Base-by-base conservation (phyloP, 2,113 vertebrate genomes). In the Bubo blakistoni region DNA sequence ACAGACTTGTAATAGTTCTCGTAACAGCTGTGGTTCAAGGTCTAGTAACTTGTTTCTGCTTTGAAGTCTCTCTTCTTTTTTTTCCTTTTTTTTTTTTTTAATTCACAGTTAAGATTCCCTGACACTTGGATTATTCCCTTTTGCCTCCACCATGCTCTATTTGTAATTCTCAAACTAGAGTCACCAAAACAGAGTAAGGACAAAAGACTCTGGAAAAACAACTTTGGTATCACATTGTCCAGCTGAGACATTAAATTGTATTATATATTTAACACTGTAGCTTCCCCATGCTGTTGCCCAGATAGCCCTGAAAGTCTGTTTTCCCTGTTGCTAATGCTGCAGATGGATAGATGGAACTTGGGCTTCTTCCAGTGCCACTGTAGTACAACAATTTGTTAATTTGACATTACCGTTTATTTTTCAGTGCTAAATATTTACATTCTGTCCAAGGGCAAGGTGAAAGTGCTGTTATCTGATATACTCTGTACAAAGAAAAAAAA, bases 351-450 rank as follows among this genome's bases (percentile, higher is more conserved):
- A 72, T 95, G 40, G 92, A 91, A 91, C 92, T 95, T 96, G 92
- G 91, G 87, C 88, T 96, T 89, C 92, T 97, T 97, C 94, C 97
- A 97, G 91, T 95, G 91, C 91, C 94, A 92, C 65, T 62, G 3
- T 24, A 91, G 83, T 92, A 95, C 92, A 94, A 79, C 86, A 73
- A 69, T 97, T 96, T 94, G 97, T 97, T 95, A 95, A 96, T 91
- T 94, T 97, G 96, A 95, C 92, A 70, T 92, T 91, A 40, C 70
- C 4, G 58, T 96, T 97, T 97, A 92, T 97, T 97, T 96, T 97
- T 88, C 92, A 70, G 70, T 58, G 84, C 92, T 97, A 94, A 96
- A 96, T 97, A 97, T 96, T 97, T 97, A 95, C 95, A 95, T 73
- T 96, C 86, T 76, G 73, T 93, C 89, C 74, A 87, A 87, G 95